Conservation (phyloP, 2,888 invertebrate genomes). For the Synergus gifuensis region DNA sequence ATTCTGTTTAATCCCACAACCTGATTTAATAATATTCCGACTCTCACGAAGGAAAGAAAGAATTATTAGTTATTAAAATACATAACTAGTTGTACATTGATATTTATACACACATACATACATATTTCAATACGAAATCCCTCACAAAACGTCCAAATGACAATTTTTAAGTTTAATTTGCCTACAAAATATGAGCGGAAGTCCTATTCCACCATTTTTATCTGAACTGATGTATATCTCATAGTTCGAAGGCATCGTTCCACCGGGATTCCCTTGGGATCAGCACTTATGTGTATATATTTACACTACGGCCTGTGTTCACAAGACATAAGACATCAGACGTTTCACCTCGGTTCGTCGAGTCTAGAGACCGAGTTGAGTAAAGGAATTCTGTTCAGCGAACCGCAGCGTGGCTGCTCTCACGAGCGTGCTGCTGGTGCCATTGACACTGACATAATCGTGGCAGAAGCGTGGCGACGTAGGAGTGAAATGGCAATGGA, state of each 20-base stretch:
- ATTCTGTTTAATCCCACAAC: no score
- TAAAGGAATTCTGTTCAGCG: constrained; percentile 70
- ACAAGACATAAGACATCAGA: constrained; percentile 32
- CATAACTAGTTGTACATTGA: no score
- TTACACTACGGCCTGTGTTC: not conserved
- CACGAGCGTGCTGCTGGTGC: constrained; percentile 63
- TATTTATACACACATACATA: no score
- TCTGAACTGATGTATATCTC: not conserved
- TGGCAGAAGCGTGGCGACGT: constrained; percentile 59
- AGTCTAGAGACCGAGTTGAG: constrained; percentile 50
- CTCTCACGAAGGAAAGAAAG: no score
- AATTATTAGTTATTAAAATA: no score
- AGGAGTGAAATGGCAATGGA: constrained; percentile 63
- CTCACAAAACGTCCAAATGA: not conserved
- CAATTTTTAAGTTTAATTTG: not conserved
- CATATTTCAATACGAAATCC: no score
- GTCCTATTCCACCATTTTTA: not conserved
- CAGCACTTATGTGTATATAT: not conserved
- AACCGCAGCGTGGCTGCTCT: constrained; percentile 66
- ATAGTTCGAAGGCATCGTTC: not conserved
- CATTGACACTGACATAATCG: constrained; percentile 76
- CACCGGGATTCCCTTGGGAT: not conserved
- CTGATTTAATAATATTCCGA: no score
- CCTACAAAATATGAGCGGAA: not conserved
- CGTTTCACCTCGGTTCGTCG: constrained; percentile 52